phyloP scores from a whole-genome alignment of 1,140 invertebrate genomes.

The Brachionus plicatilis region DNA sequence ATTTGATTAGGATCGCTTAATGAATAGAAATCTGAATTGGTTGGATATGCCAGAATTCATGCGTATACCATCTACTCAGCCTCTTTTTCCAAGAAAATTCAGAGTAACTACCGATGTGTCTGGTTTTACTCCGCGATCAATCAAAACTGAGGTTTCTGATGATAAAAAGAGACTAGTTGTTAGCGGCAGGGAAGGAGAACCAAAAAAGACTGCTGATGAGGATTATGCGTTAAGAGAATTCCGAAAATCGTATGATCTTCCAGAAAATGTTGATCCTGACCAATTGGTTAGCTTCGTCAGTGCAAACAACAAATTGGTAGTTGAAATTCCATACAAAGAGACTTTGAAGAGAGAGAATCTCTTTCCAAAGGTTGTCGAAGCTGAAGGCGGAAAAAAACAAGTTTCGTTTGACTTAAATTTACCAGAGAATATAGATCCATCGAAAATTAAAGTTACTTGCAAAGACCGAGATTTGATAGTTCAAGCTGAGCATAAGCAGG shows the following conservation, averaged over 20 bases:
- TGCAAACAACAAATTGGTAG: neutral
- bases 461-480: constrained; percentile 28
- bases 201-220: neutral
- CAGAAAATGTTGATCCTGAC: constrained; percentile 24
- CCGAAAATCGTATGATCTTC: neutral
- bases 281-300: constrained; percentile 14
- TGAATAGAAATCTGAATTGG: constrained; percentile 27
- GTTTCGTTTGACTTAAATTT: neutral
- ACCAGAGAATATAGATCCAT: constrained; percentile 23
- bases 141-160: constrained; percentile 11
- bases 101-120: neutral
- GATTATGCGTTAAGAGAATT: constrained; percentile 32
- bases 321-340: constrained; percentile 32
- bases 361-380: neutral
- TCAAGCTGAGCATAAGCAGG: constrained; percentile 31
- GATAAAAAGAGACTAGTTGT: constrained; percentile 13
- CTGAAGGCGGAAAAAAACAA: constrained; percentile 4
- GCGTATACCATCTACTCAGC: neutral
- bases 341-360: neutral
- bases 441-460: constrained; percentile 31
- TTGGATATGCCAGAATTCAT: constrained; percentile 27
- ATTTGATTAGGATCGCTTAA: constrained; percentile 4
- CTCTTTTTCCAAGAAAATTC: neutral
- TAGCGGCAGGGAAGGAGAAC: neutral
- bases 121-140: constrained; percentile 29